Conservation (phyloP, 2,113 vertebrate species). For the Neogobius melanostomus region DNA sequence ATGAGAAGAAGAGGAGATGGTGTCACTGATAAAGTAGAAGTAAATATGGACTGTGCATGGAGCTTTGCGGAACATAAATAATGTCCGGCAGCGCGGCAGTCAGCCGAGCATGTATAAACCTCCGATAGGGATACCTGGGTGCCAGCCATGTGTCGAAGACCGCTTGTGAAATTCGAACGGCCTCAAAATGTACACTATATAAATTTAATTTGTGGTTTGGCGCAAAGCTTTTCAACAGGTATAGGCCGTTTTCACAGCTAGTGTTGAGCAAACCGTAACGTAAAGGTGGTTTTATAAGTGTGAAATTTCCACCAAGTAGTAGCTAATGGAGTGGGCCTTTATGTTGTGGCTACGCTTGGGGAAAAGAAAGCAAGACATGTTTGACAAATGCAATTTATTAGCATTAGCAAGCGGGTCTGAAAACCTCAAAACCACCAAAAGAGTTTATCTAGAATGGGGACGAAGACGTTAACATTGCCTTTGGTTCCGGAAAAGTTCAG, state of each 20-base stretch:
- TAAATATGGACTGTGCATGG: constrained; percentile 39
- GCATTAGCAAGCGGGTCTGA: not conserved
- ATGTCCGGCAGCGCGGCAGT: constrained; percentile 26
- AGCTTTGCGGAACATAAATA: constrained; percentile 50
- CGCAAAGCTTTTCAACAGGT: not conserved
- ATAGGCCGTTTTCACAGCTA: constrained; percentile 10
- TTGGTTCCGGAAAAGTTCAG: too few relatives aligned
- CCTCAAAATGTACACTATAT: not conserved
- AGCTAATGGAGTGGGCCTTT: constrained; percentile 3
- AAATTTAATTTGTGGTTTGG: constrained; percentile 15
- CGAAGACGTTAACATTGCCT: too few relatives aligned
- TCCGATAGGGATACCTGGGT: constrained; percentile 33
- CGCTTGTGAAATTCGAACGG: constrained; percentile 19
- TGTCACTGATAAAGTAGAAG: constrained; percentile 61
- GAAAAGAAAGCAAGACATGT: not conserved
- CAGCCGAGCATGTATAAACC: constrained; percentile 41
- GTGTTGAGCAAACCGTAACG: constrained; percentile 5
- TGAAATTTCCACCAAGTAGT: constrained; percentile 4
- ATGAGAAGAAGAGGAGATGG: constrained; percentile 67
- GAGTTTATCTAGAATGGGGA: too few relatives aligned
- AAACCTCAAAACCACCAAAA: not conserved
- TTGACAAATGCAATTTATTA: not conserved
- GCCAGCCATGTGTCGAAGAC: constrained; percentile 24
- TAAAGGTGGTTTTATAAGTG: constrained; percentile 7
- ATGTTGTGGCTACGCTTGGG: not conserved